A percentile compares a stretch with the other conserved stretches of the same genome.
phyloP scores from a whole-genome alignment of 2,797 vertebrate genomes.

The Lophius americanus region DNA sequence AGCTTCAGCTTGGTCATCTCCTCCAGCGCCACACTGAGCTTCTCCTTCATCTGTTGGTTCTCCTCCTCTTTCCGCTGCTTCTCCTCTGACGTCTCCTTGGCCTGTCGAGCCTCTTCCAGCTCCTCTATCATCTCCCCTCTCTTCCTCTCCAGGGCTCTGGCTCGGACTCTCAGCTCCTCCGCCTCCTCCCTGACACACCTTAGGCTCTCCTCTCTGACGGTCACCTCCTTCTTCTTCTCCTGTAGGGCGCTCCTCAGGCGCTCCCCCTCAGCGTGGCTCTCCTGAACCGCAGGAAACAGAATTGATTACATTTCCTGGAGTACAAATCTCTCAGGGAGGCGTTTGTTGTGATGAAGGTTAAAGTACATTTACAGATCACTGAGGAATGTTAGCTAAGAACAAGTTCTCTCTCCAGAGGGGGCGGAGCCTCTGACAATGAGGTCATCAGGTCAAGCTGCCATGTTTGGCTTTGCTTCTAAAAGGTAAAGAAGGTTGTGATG shows the following conservation, averaged over 20 bases:
- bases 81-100: not conserved
- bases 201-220: too few species aligned
- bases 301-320: not conserved
- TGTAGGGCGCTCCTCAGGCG: slow-evolving; percentile 56
- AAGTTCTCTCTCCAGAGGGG: too few species aligned
- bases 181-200: slow-evolving; percentile 50
- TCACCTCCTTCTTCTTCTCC: slow-evolving; percentile 54
- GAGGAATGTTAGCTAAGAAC: too few species aligned
- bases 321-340: too few species aligned
- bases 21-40: slow-evolving; percentile 56
- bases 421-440: too few species aligned
- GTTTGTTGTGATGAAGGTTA: too few species aligned
- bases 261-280: slow-evolving; percentile 71
- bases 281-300: slow-evolving; percentile 17
- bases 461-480: too few species aligned
- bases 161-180: slow-evolving; percentile 42
- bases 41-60: slow-evolving; percentile 62
- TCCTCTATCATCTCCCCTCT: too few species aligned
- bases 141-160: slow-evolving; percentile 26
- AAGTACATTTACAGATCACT: too few species aligned
- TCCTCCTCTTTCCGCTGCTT: slow-evolving; percentile 47
- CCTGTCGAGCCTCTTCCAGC: not conserved
- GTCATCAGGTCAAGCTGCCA: too few species aligned
- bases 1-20: slow-evolving; percentile 69
- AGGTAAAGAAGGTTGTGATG: too few species aligned